These are phyloP conservation scores for silkworm (Bombyx mori) DNA, from an alignment of 1,140 invertebrate genomes.

Conservation along the genomic window DNA sequence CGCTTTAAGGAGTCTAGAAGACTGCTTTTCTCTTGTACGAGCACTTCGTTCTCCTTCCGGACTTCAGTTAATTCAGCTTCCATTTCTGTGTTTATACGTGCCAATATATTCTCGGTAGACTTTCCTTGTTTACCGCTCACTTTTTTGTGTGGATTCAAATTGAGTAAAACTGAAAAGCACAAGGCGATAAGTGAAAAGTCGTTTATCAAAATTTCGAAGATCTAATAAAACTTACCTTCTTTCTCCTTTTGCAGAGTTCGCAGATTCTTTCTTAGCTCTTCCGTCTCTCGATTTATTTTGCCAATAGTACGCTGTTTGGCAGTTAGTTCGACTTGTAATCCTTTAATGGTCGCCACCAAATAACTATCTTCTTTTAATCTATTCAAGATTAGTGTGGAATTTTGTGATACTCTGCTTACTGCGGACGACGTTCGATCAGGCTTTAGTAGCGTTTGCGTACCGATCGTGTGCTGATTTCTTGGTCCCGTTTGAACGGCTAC, in stretches of 20 bases:
- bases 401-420: slow-evolving; percentile 66
- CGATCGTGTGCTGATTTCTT: slow-evolving; percentile 24
- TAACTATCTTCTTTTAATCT: slow-evolving; percentile 80
- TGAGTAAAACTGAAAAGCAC: slow-evolving; percentile 54
- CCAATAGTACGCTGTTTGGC: slow-evolving; percentile 80
- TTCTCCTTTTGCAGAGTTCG: slow-evolving; percentile 81
- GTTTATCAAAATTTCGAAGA: too few relatives aligned
- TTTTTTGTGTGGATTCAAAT: slow-evolving; percentile 68
- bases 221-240: slow-evolving; percentile 68
- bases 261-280: slow-evolving; percentile 82
- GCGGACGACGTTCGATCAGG: slow-evolving; percentile 49
- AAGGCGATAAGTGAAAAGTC: not conserved
- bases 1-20: slow-evolving; percentile 73
- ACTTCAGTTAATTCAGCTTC: slow-evolving; percentile 54
- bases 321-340: slow-evolving; percentile 79
- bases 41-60: slow-evolving; percentile 73
- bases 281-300: slow-evolving; percentile 80
- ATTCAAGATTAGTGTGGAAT: slow-evolving; percentile 71
- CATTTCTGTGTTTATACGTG: slow-evolving; percentile 63
- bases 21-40: slow-evolving; percentile 74
- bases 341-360: slow-evolving; percentile 82
- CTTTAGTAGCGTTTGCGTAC: slow-evolving; percentile 51
- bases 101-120: slow-evolving; percentile 62
- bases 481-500: slow-evolving; percentile 42
- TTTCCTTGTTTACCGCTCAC: slow-evolving; percentile 52